Evolutionary conservation across 2,888 invertebrate genomes (phyloP).

Genomic region (Yponomeuta malinellus): DNA sequence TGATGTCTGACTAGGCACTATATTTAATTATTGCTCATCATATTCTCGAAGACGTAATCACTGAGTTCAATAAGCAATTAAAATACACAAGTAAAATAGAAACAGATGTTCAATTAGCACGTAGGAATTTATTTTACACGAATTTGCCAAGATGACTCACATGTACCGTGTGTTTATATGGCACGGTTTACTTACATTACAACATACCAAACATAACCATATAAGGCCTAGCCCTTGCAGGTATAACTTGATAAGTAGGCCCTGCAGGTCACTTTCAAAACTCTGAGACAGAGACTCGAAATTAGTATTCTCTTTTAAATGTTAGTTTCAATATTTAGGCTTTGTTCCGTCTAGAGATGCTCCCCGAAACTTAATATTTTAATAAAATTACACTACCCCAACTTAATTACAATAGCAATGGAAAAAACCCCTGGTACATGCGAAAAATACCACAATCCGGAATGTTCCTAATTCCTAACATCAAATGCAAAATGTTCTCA

Average conservation of each 20-base stretch:
- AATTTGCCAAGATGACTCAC: conserved; percentile 62
- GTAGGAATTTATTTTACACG: conserved; percentile 59
- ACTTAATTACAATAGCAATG: neutral
- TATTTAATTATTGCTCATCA: neutral
- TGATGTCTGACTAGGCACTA: neutral
- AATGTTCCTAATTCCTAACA: neutral
- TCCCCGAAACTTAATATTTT: too few species aligned
- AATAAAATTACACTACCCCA: too few species aligned
- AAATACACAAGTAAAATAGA: conserved; percentile 20
- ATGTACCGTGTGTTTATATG: conserved; percentile 28
- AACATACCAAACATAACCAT: conserved; percentile 53
- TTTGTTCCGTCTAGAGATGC: too few species aligned
- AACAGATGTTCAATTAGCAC: conserved; percentile 65
- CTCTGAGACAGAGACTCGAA: conserved; percentile 18
- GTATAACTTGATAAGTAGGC: conserved; percentile 55
- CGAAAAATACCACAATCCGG: neutral
- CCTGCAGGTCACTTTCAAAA: conserved; percentile 66
- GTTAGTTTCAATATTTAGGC: too few species aligned
- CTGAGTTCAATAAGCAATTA: neutral
- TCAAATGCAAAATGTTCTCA: conserved; percentile 18
- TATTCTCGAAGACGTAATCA: too few species aligned
- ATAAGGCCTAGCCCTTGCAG: conserved; percentile 65
- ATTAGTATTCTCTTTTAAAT: neutral
- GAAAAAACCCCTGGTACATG: neutral
- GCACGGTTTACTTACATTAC: conserved; percentile 49